Evolutionary conservation across 1,140 invertebrate genomes (phyloP), one percentile per base, ranked within the genome.

Genomic region (Scaptodrosophila lebanonensis): DNA sequence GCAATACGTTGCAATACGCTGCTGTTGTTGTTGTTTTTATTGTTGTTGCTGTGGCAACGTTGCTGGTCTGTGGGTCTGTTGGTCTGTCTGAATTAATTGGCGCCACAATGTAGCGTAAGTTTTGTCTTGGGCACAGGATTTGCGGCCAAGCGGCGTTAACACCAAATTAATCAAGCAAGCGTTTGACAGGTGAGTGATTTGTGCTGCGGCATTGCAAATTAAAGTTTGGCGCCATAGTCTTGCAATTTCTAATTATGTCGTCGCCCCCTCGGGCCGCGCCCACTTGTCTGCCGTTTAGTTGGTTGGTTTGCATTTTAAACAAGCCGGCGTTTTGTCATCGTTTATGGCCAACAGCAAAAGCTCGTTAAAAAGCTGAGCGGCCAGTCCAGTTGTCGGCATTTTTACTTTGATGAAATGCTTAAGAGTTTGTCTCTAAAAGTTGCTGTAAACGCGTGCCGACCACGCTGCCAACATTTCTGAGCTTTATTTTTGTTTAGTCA

Each of bases 151-250:
- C 73, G 67, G 67, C 72, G 82, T 79, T 77, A 77, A 66, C 73
- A 73, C 68, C 64, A 79, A 79, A 77, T 77, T 79, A 77, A 77
- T 77, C 73, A 77, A 66, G 73, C 68, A 61, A 73, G 64, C 73
- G 68, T 77, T 79, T 79, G 73, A 77, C 73, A 73, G 75, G 45
- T 77, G 73, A 77, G 54, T 77, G 73, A 79, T 77, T 77, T 73
- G 73, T 77, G 72, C 51, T 20, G 48, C 39, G 32, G 30, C 39
- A 44, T 51, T 54, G 49, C 67, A 58, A 71, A 51, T 51, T 60
- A 56, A 54, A 66, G 50, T 40, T 56, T 73, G 73, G 73, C 73
- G 73, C 73, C 73, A 77, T 16, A 15, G 53, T 45, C 27, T 29
- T 18, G 33, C 40, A 25, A 13, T 48, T 48, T 59, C 44, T 48